Evolutionary conservation across 2,797 vertebrate species (phyloP), one percentile per base, ranked within the genome.

Genomic region (Alouatta caraya): DNA sequence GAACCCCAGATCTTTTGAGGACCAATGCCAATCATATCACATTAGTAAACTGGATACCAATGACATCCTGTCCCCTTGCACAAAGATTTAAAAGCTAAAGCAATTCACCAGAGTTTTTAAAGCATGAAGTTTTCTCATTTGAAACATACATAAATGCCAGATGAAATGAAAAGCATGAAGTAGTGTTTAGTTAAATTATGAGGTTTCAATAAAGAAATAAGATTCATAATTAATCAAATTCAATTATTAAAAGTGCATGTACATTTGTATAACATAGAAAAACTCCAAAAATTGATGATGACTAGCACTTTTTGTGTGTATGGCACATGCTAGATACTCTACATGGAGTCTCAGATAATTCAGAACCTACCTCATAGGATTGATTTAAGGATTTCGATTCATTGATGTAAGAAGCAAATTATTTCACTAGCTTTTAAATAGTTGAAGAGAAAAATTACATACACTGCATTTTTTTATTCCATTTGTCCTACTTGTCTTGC

Each of bases 101-200:
- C 44, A 64, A 70, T 42, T 88, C 17, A 1, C 26, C 44, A 15
- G 73, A n/a, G 44, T 24, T 88, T 81, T 82, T 59, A 86, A 92
- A 95, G 15, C 61, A 82, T 33, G 21, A 88, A 3, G 22, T 48
- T 79, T 79, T 61, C 61, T 88, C 80, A 92, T 89, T 76, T 64
- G 67, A 96, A 96, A 52, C 61, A 94, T 55, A 9, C 8, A 55
- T 67, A 88, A 94, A 97, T 48, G 72, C 42, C 67, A 48, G n/a
- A 73, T 59, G 75, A 92, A 83, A 88, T 83, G 13, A 22, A 79
- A 76, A 30, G 15, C 26, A 59, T 55, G 59, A 9, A 64, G 48
- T 13, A 37, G 79, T 21, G 22, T 59, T 93, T 80, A 39, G 73
- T 88, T 81, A 67, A 95, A 87, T 82, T 82, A 90, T 57, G 17